Base-by-base conservation (phyloP, 1,140 invertebrate species). In the Chymomyza costata region DNA sequence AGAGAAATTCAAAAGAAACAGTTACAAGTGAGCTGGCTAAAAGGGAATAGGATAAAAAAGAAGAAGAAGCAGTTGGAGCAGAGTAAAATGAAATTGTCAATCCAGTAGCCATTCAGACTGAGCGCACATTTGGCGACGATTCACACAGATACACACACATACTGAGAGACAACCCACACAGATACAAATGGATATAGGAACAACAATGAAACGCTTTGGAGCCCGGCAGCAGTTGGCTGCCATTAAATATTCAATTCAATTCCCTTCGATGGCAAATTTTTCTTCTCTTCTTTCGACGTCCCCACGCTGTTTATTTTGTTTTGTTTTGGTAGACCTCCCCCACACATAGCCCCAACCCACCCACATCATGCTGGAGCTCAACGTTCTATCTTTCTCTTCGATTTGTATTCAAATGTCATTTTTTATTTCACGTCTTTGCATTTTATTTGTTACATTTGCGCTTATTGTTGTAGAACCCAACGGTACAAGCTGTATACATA, bases 331-430 rank as follows among this genome's bases (percentile, higher is more conserved):
- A n/a, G n/a, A n/a, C n/a, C n/a, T n/a, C n/a, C n/a, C n/a, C n/a
- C n/a, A n/a, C n/a, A 30, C n/a, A 6, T 30, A 30, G n/a, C n/a
- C 55, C 6, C n/a, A 14, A 16, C 21, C 21, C 8, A 5, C 3
- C 44, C n/a, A n/a, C n/a, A n/a, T n/a, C n/a, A n/a, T n/a, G n/a
- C n/a, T n/a, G n/a, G n/a, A n/a, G n/a, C 16, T 15, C 39, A 40
- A 14, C 11, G 39, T 39, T 47, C 65, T 43, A 16, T 45, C 34
- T 41, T 32, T 55, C 45, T 18, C 53, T 78, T 82, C 78, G 71
- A 82, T 78, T 80, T 78, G 70, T 82, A 78, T 71, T 67, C 70
- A 74, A 82, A 82, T 82, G 76, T 78, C 78, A 82, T 82, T 82
- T 82, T 82, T 82, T 82, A 82, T 82, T 71, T 82, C 78, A 70